Base-by-base conservation (phyloP, 2,797 vertebrate species). In the Sternotherus odoratus region DNA sequence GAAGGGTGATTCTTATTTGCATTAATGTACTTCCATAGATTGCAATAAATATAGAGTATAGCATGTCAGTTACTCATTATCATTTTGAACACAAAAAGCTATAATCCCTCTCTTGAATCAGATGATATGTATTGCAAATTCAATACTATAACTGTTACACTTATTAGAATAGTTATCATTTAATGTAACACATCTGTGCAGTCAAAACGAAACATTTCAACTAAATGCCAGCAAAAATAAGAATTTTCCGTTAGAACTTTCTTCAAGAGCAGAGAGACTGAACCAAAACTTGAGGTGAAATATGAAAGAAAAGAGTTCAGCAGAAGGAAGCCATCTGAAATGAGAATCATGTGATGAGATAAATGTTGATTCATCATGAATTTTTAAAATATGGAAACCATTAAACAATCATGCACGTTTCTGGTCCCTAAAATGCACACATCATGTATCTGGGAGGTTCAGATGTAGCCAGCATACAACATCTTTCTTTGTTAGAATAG, bases 241-340 rank as follows among this genome's bases (percentile, higher is more conserved):
- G 0, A 3, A 0, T 78, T 91, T 90, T 93, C 5, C 6, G 82
- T 90, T 48, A 48, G 26, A 77, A 85, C 23, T 79, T 82, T 63
- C 43, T 82, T 82, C 3, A 6, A 66, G 3, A 16, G 46, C 3
- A 30, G 9, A 78, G 6, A 91, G 26, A 5, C 5, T 86, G 36
- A 87, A 12, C 46, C 5, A 92, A 85, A 91, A 77, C 24, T 84
- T 81, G 56, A 72, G 66, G 53, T 69, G 5, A 90, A 85, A 88
- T 21, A 10, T 53, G 49, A 86, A 91, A 75, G 43, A 78, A 4
- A 84, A 80, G 2, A 66, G 2, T 3, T 82, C 16, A 4, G 15
- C 79, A 48, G 30, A 89, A 93, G 30, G 30, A 86, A 86, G 66
- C 43, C 16, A 74, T 26, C 46, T 79, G 13, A 93, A 92, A 79